These are phyloP conservation scores for Propithecus coquereli DNA, from an alignment of 2,113 vertebrate species.

Conservation along the genomic window DNA sequence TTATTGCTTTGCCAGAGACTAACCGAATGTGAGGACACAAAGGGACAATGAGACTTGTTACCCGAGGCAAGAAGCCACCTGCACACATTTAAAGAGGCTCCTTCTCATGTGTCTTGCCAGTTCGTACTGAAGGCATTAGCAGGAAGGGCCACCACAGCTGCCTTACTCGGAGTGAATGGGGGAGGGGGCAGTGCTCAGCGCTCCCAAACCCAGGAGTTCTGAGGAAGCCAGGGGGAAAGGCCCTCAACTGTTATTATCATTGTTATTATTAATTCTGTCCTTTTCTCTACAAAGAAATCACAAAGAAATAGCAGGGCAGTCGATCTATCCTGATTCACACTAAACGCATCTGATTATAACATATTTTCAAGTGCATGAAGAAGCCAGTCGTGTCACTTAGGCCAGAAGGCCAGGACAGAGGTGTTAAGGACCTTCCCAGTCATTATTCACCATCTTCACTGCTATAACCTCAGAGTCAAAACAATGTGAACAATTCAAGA, in stretches of 20 bases:
- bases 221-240: not conserved
- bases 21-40: constrained; percentile 58
- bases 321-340: not conserved
- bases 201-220: not conserved
- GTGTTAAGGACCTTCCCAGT: not conserved
- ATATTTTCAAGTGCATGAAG: not conserved
- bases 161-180: not conserved
- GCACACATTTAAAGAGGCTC: constrained; percentile 3
- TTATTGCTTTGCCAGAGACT: constrained; percentile 39
- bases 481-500: not conserved
- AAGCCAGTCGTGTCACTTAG: not conserved
- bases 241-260: not conserved
- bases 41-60: constrained; percentile 59
- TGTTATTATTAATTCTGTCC: not conserved
- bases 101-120: constrained; percentile 64
- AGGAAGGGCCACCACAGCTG: not conserved
- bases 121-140: constrained; percentile 5
- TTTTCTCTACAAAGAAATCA: not conserved
- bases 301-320: not conserved
- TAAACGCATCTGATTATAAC: not conserved
- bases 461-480: not conserved
- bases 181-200: not conserved
- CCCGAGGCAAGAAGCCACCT: constrained; percentile 71
- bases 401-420: not conserved
- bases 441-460: not conserved